Base-by-base conservation (phyloP, 2,797 vertebrate species). In the Staurois parvus region DNA sequence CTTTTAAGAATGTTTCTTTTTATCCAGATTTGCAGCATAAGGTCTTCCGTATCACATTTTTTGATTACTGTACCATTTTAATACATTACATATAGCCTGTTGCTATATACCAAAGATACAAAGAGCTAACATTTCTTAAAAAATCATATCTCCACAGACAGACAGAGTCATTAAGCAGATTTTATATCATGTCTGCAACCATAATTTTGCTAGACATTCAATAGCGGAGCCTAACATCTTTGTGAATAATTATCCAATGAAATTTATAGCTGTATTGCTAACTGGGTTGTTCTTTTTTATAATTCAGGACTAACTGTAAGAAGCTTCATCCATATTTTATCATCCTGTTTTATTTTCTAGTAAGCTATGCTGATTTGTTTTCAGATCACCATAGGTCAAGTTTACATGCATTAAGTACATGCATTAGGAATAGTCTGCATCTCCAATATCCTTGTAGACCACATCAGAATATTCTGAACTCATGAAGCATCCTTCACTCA, bases 271-370 rank as follows among this genome's bases (percentile, higher is more conserved):
- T 17, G 29, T 73, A 56, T 40, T 78, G 75, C 82, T 84, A 79
- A 66, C 56, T 74, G 72, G 29, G 19, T 72, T 83, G 21, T 86
- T 83, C 66, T 77, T 68, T 83, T 87, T 74, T 84, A 84, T 79
- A 84, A 79, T 87, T 84, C 70, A 74, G 62, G 68, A 87, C 81
- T 79, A 87, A 87, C 69, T 87, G 74, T 84, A 83, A 87, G 85
- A 19, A 45, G 77, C 70, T 75, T 83, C 80, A 86, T 83, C 45
- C 76, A 87, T 84, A 84, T 83, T 87, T 87, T 83, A 87, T 83
- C 45, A 87, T 87, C 69, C 76, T 87, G 62, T 26, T 75, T 75
- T 87, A 84, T 87, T 84, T 45, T 83, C 70, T 72, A 73, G 74
- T 79, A 77, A 78, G 79, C 85, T 83, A 32, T 74, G 70, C 59